These are phyloP conservation scores for Pempheris klunzingeri DNA, from an alignment of 2,797 vertebrate species.

Conservation along the genomic window DNA sequence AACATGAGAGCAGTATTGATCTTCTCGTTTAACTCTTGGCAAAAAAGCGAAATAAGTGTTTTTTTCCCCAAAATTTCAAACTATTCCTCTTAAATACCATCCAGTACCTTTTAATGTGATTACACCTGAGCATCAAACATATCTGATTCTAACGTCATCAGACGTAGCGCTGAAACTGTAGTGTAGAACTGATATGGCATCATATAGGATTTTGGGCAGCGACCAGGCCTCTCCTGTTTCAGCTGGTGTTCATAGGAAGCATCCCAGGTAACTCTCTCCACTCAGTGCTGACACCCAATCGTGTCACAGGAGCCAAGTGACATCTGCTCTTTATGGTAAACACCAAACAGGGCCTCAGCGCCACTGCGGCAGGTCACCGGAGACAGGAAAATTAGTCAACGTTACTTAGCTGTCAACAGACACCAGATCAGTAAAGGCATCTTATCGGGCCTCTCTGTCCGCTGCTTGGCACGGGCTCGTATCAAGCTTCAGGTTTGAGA, in stretches of 20 bases:
- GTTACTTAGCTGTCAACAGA: conserved; percentile 72
- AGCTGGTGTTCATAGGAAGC: conserved; percentile 26
- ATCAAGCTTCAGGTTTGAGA: conserved; percentile 42
- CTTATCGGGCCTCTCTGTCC: conserved; percentile 34
- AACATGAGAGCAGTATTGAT: background rate
- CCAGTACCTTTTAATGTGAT: conserved; percentile 17
- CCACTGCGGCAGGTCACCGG: conserved; percentile 33
- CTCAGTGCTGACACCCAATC: conserved; percentile 67
- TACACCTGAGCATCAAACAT: conserved; percentile 19
- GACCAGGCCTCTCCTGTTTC: conserved; percentile 62
- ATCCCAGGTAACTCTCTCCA: conserved; percentile 61
- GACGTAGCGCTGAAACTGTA: conserved; percentile 34
- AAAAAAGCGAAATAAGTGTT: background rate
- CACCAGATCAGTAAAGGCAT: conserved; percentile 58
- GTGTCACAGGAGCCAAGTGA: conserved; percentile 69
- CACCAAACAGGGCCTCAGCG: conserved; percentile 24
- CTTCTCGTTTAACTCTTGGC: background rate
- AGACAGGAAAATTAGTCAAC: conserved; percentile 58
- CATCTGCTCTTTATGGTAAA: conserved; percentile 64
- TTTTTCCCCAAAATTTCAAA: background rate
- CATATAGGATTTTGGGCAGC: conserved; percentile 18
- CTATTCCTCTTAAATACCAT: background rate
- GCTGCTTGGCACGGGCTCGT: conserved; percentile 6
- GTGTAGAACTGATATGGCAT: conserved; percentile 25
- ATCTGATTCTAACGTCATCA: conserved; percentile 28